Evolutionary conservation across 2,113 vertebrate genomes (phyloP).

Genomic region (Notothenia rossii): DNA sequence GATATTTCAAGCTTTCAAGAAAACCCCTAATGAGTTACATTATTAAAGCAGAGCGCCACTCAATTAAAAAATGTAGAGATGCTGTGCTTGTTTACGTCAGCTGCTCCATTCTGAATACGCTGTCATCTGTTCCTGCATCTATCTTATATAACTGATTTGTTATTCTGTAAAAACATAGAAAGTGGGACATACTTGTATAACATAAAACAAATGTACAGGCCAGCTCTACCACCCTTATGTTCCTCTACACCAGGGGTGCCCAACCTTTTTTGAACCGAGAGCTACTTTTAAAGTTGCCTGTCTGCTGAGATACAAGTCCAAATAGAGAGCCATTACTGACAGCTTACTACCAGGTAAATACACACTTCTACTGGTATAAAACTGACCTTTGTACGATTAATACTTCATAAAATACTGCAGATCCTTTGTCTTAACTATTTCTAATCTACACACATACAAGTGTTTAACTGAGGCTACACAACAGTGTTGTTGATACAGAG

Average conservation of each 20-base stretch:
- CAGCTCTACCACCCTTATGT: not conserved
- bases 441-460: too few relatives aligned
- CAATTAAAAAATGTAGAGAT: not conserved
- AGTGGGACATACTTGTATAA: not conserved
- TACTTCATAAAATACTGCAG: too few relatives aligned
- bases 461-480: too few relatives aligned
- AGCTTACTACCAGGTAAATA: too few relatives aligned
- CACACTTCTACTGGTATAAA: too few relatives aligned
- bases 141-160: not conserved
- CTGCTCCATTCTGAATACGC: not conserved
- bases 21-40: not conserved
- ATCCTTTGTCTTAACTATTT: too few relatives aligned
- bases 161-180: not conserved
- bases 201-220: not conserved
- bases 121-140: not conserved
- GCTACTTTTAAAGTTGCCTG: too few relatives aligned
- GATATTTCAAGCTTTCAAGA: not conserved
- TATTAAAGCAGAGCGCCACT: not conserved
- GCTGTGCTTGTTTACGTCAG: not conserved
- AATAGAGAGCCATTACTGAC: too few relatives aligned
- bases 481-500: too few relatives aligned
- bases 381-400: too few relatives aligned
- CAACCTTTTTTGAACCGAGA: too few relatives aligned
- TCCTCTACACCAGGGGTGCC: conserved; percentile 1
- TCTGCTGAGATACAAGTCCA: too few relatives aligned